phyloP scores from a whole-genome alignment of 2,888 invertebrate genomes.

The Alentia gelatinosa region DNA sequence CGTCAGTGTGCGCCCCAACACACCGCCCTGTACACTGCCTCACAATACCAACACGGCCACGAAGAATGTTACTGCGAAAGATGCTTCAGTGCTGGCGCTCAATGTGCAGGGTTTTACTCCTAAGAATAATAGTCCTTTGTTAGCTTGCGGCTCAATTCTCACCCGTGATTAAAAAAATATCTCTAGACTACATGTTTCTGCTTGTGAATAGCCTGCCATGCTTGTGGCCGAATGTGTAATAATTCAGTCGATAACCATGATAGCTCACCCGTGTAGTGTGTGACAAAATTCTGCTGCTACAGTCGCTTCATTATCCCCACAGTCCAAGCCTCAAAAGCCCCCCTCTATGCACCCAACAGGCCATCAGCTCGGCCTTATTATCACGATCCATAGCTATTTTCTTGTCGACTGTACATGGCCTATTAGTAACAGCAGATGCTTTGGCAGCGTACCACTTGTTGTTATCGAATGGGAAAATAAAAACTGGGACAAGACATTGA shows the following conservation, averaged over 20 bases:
- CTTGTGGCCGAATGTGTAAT: not conserved
- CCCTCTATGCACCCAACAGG: not conserved
- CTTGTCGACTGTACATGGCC: not conserved
- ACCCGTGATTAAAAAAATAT: too few relatives aligned
- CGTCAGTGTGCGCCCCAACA: not conserved
- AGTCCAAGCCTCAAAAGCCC: not conserved
- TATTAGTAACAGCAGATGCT: slow-evolving; percentile 29
- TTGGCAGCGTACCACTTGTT: slow-evolving; percentile 46
- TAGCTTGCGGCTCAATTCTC: too few relatives aligned
- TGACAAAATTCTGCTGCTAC: not conserved
- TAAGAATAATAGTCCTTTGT: too few relatives aligned
- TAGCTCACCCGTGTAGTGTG: not conserved
- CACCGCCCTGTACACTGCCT: not conserved
- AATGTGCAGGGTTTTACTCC: not conserved
- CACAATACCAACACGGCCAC: slow-evolving; percentile 21
- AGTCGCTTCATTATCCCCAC: not conserved
- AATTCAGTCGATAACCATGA: not conserved
- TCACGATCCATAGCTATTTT: slow-evolving; percentile 28
- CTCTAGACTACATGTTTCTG: not conserved
- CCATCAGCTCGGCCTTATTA: not conserved
- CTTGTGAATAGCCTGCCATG: not conserved
- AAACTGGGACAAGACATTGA: slow-evolving; percentile 50
- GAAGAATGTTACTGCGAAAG: not conserved
- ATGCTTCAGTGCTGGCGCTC: not conserved
- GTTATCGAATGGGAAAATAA: slow-evolving; percentile 39